A percentile compares a stretch with the other conserved stretches of the same genome.
These are phyloP conservation scores for Eutolmus rufibarbis DNA, from an alignment of 2,888 invertebrate species.

Conservation along the genomic window DNA sequence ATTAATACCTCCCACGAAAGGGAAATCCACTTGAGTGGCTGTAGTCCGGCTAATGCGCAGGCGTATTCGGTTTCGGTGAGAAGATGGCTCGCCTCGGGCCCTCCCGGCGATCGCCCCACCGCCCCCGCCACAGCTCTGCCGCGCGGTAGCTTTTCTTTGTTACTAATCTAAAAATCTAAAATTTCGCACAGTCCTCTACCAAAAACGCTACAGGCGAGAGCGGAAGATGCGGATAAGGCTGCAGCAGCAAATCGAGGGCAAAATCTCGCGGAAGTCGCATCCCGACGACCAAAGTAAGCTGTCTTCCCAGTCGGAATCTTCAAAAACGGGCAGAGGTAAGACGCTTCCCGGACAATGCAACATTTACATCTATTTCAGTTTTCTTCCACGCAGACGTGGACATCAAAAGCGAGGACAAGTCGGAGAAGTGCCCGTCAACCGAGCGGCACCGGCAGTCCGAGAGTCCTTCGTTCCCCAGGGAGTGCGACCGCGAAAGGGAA, in stretches of 20 bases:
- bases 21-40: constrained; percentile 45
- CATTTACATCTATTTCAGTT: neutral
- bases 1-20: constrained; percentile 42
- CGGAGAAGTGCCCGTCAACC: constrained; percentile 52
- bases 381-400: neutral
- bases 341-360: neutral
- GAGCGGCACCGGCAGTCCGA: constrained; percentile 52
- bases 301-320: constrained; percentile 76
- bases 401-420: neutral
- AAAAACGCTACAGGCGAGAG: constrained; percentile 89
- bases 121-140: neutral
- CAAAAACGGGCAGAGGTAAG: constrained; percentile 77
- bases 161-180: constrained; percentile 50
- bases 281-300: constrained; percentile 80
- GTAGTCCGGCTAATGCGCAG: constrained; percentile 3
- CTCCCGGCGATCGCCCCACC: neutral
- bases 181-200: constrained; percentile 76
- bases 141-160: neutral
- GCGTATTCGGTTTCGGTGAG: constrained; percentile 11
- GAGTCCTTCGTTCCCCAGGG: constrained; percentile 50
- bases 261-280: constrained; percentile 72
- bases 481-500: constrained; percentile 53
- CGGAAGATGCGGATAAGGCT: constrained; percentile 81
- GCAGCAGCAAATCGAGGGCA: constrained; percentile 86
- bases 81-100: neutral